Evolutionary conservation across 30 jellyfish, hydroid and myxozoan genomes (phyloP).

Genomic region (Morbakka virulenta): DNA sequence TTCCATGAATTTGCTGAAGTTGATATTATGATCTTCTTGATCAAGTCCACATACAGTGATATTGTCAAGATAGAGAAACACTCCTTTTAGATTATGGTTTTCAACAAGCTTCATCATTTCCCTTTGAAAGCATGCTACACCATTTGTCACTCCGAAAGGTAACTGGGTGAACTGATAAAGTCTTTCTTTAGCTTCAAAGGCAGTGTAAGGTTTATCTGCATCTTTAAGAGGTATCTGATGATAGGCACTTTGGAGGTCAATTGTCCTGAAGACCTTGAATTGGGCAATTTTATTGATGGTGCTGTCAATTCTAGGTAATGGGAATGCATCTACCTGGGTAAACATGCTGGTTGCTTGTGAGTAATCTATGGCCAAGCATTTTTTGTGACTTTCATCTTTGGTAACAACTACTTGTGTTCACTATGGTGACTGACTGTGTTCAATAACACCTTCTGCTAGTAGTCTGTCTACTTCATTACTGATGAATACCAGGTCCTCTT

Average conservation of each 20-base stretch:
- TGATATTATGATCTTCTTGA: no score
- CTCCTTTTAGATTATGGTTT: no score
- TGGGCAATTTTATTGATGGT: not conserved
- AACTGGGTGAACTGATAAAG: not conserved
- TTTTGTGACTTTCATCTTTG: not conserved
- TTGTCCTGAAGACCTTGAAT: not conserved
- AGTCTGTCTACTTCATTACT: conserved; percentile 24
- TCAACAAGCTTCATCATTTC: not conserved
- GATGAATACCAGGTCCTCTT: conserved; percentile 41
- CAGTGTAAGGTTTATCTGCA: not conserved
- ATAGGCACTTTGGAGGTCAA: not conserved
- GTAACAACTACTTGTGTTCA: conserved; percentile 69
- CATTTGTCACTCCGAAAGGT: not conserved
- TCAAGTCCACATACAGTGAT: no score
- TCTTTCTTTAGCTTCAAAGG: not conserved
- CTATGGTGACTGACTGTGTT: conserved; percentile 78
- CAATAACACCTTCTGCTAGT: conserved; percentile 63
- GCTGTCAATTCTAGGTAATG: conserved; percentile 16
- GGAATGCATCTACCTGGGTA: conserved; percentile 57
- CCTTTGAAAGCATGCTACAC: not conserved
- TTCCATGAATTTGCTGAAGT: no score
- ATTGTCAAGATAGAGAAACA: no score
- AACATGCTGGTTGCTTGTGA: conserved; percentile 19
- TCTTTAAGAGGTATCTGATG: conserved; percentile 43
- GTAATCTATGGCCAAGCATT: conserved; percentile 42